Base-by-base conservation (phyloP, 2,888 invertebrate genomes). In the Sepiola atlantica region DNA sequence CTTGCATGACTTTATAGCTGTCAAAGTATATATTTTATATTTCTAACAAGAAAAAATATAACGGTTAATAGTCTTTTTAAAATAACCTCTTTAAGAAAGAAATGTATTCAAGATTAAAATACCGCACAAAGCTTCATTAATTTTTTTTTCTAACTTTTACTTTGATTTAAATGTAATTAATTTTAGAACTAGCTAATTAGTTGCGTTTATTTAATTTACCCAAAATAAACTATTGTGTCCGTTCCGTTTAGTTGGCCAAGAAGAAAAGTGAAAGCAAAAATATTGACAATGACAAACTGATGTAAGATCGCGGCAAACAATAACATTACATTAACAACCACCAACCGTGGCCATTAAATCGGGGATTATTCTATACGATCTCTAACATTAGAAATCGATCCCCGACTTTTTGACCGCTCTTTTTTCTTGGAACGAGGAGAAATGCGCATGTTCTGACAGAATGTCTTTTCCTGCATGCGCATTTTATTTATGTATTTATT, bases 181-280 rank as follows among this genome's bases (percentile, higher is more conserved):
- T 2, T 45, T 45, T 45, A 8, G 45, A 45, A 45, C 8, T 45
- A 8, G 45, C 45, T 2, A 45, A 45, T 45, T 45, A 45, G 2
- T 45, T 45, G 45, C 45, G 45, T 8, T 45, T 45, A 45, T 45
- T 45, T 45, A n/a, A 8, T 45, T 45, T 45, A 45, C 45, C 8
- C 45, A 2, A 45, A 45, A 45, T 45, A 45, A 45, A 45, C n/a
- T n/a, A n/a, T n/a, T n/a, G n/a, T 45, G 45, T 45, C 45, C 45
- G 45, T 45, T 45, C 45, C 4, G 2, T 45, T 45, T 45, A n/a
- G 12, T 32, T 14, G 32, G 16, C n/a, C 77, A 77, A 32, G 77
- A 77, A 77, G n/a, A n/a, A 77, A 77, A 77, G 77, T 77, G 77
- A 77, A 77, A 77, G 77, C 77, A 77, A 77, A 77, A 77, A 77